These are phyloP conservation scores for Hydropsyche betteni DNA, from an alignment of 2,888 invertebrate species.

Conservation along the genomic window DNA sequence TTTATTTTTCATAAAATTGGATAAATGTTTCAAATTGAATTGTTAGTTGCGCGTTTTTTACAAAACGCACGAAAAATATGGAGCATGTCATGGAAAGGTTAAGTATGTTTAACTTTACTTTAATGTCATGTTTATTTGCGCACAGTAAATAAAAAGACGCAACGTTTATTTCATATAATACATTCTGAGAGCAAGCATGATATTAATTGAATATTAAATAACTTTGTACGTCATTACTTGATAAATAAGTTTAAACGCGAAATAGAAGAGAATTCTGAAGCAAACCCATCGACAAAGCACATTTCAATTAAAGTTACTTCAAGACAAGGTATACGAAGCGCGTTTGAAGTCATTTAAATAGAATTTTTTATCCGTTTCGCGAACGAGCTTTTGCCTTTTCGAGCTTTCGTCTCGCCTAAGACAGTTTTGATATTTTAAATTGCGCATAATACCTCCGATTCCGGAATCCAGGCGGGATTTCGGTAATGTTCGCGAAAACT, in stretches of 20 bases:
- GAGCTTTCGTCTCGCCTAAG: no score
- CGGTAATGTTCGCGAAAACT: conserved; percentile 25
- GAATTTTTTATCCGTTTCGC: no score
- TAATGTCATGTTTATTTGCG: not conserved
- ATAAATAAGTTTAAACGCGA: no score
- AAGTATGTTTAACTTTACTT: conserved; percentile 7
- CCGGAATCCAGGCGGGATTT: not conserved
- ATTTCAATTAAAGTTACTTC: no score
- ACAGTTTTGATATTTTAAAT: conserved; percentile 5
- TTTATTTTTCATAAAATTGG: not conserved
- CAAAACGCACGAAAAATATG: no score
- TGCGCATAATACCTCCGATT: conserved; percentile 13
- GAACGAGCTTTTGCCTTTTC: no score
- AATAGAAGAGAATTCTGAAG: no score
- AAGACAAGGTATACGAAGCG: no score
- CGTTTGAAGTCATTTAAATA: no score
- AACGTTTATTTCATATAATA: not conserved
- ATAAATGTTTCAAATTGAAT: not conserved
- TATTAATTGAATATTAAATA: conserved; percentile 23
- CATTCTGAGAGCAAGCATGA: not conserved
- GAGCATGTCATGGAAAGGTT: not conserved
- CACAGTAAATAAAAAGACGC: not conserved
- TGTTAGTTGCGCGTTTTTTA: no score
- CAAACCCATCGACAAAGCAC: no score
- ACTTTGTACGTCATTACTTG: not conserved